These are phyloP conservation scores for Mythimna vitellina DNA, from an alignment of 2,888 invertebrate genomes.

Conservation along the genomic window DNA sequence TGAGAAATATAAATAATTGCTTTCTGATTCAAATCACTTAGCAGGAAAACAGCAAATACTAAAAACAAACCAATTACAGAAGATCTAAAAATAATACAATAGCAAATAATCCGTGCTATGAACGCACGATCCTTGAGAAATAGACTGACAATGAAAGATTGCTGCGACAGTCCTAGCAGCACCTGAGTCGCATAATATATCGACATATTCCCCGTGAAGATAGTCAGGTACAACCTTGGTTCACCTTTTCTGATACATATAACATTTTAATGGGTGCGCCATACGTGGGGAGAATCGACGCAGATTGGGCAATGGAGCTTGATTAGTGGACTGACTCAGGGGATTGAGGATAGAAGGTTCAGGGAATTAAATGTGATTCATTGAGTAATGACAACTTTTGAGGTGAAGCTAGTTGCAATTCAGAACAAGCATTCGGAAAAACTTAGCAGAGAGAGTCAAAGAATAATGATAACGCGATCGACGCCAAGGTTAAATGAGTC, in stretches of 20 bases:
- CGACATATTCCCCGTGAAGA: constrained; percentile 49
- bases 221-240: constrained; percentile 56
- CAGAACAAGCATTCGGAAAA: not conserved
- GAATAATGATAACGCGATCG: not conserved
- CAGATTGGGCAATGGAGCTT: constrained; percentile 54
- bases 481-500: not conserved
- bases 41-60: constrained; percentile 26
- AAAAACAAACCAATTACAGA: constrained; percentile 23
- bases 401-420: not conserved
- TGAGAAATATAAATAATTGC: not conserved
- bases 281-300: constrained; percentile 60
- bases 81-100: constrained; percentile 61
- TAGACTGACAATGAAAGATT: constrained; percentile 66
- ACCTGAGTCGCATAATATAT: constrained; percentile 64
- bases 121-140: constrained; percentile 60
- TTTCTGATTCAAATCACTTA: not conserved
- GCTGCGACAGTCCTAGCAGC: constrained; percentile 29
- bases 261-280: constrained; percentile 56
- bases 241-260: constrained; percentile 59
- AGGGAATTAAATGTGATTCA: constrained; percentile 32
- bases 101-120: constrained; percentile 54
- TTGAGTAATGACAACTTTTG: not conserved
- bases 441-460: not conserved
- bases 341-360: constrained; percentile 32
- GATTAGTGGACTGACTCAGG: constrained; percentile 45